Evolutionary conservation across 1,140 invertebrate species (phyloP).

Genomic region (Apis laboriosa): DNA sequence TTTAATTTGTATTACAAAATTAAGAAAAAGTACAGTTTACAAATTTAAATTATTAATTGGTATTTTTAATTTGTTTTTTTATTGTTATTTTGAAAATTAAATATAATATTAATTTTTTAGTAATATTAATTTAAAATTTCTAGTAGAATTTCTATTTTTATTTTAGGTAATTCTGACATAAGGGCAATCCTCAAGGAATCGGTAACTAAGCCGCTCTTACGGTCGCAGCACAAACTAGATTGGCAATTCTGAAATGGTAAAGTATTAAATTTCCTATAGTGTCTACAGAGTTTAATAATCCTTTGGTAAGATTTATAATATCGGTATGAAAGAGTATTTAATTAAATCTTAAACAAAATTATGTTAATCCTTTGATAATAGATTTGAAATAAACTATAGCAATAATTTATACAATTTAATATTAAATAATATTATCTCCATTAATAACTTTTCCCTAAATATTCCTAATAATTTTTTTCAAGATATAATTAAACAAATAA

Average conservation of each 20-base stretch:
- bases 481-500: background rate
- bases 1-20: background rate
- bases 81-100: background rate
- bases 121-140: background rate
- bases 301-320: background rate
- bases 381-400: background rate
- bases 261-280: constrained; percentile 41
- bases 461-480: too few relatives aligned
- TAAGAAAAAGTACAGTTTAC: fast-evolving
- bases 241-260: constrained; percentile 60
- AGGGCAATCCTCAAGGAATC: constrained; percentile 43
- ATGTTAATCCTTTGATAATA: background rate
- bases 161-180: background rate
- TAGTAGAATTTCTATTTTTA: background rate
- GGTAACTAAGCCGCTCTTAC: constrained; percentile 74
- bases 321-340: background rate
- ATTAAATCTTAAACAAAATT: background rate
- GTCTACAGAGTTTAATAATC: constrained; percentile 27
- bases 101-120: background rate
- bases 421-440: background rate
- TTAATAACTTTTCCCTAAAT: background rate
- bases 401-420: background rate
- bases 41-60: too few relatives aligned
- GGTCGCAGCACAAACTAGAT: constrained; percentile 73
- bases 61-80: background rate